These are phyloP conservation scores for Pao palembangensis DNA, from an alignment of 2,113 vertebrate genomes.

Conservation along the genomic window DNA sequence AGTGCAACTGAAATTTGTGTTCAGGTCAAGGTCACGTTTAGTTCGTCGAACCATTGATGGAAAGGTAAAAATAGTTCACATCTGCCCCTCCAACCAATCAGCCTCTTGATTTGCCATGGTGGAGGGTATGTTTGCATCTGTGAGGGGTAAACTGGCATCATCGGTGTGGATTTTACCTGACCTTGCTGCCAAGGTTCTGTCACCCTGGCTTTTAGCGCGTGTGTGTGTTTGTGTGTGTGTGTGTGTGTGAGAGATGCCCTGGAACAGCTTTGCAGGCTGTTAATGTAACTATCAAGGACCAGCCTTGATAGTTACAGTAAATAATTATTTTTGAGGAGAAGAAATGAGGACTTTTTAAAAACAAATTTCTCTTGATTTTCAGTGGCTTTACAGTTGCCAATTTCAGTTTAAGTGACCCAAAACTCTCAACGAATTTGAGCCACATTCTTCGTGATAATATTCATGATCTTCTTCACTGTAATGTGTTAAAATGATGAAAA, in stretches of 20 bases:
- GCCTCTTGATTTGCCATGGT: conserved; percentile 25
- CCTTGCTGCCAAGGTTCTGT: conserved; percentile 32
- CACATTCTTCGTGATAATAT: conserved; percentile 8
- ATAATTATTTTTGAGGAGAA: conserved; percentile 10
- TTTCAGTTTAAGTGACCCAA: too few species aligned
- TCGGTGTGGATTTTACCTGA: neutral
- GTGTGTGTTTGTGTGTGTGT: conserved; percentile 15
- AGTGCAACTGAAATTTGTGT: neutral
- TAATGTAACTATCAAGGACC: conserved; percentile 8
- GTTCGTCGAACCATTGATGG: too few species aligned
- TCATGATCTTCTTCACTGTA: conserved; percentile 19
- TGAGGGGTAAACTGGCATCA: conserved; percentile 19
- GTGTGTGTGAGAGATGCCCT: conserved; percentile 24
- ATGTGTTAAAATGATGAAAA: neutral
- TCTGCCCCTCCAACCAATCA: too few species aligned
- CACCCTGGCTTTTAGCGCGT: conserved; percentile 2
- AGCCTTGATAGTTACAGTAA: too few species aligned
- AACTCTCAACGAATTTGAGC: neutral
- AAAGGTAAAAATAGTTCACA: neutral
- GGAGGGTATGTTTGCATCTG: conserved; percentile 27
- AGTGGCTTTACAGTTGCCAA: neutral
- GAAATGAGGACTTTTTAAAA: conserved; percentile 17
- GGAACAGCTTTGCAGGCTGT: conserved; percentile 13
- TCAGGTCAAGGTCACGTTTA: neutral
- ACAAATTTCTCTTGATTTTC: conserved; percentile 14